phyloP scores from a whole-genome alignment of 2,797 vertebrate species.

The Pristis pectinata region DNA sequence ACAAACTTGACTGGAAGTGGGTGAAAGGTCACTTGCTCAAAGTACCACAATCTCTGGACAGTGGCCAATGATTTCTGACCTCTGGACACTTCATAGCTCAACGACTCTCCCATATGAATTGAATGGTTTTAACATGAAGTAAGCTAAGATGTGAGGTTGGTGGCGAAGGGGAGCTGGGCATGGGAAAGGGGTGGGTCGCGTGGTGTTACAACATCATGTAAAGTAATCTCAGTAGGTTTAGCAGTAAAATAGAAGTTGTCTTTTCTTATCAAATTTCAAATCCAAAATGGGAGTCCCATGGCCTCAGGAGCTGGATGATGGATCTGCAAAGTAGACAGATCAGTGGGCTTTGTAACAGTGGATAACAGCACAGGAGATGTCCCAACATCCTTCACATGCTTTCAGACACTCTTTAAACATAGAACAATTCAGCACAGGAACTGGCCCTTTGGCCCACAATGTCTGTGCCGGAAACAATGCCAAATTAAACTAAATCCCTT shows the following conservation, averaged over 20 bases:
- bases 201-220: background rate
- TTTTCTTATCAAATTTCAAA: background rate
- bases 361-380: background rate
- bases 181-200: too few relatives aligned
- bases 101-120: background rate
- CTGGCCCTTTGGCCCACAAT: too few relatives aligned
- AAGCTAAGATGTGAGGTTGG: background rate
- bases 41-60: background rate
- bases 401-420: too few relatives aligned
- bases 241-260: background rate
- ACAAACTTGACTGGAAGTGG: background rate
- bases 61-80: background rate
- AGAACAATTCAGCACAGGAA: too few relatives aligned
- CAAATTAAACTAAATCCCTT: too few relatives aligned
- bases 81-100: background rate
- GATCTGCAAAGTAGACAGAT: background rate
- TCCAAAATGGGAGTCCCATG: background rate
- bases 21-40: background rate
- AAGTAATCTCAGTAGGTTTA: background rate
- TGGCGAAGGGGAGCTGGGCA: too few relatives aligned
- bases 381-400: too few relatives aligned
- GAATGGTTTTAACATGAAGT: background rate
- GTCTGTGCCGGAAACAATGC: too few relatives aligned
- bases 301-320: background rate
- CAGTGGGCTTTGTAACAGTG: background rate